Percentiles rank a stretch among this genome's conserved stretches.
phyloP scores from a whole-genome alignment of 2,797 vertebrate genomes.

The Champsocephalus gunnari region DNA sequence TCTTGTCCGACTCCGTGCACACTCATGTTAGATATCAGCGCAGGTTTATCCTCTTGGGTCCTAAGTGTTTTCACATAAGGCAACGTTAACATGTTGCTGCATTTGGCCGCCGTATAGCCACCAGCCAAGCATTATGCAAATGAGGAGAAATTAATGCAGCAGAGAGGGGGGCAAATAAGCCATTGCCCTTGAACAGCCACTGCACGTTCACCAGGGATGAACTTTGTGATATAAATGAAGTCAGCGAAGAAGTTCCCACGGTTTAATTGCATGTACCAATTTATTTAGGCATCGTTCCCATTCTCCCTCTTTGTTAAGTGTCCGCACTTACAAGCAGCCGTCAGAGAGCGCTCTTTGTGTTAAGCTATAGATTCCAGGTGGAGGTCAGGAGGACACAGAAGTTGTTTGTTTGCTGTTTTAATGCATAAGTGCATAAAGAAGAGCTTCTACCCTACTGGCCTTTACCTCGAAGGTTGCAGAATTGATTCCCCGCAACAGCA shows the following conservation, averaged over 20 bases:
- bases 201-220: slow-evolving; percentile 55
- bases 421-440: slow-evolving; percentile 34
- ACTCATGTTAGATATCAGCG: slow-evolving; percentile 40
- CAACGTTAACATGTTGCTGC: slow-evolving; percentile 62
- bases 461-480: slow-evolving; percentile 24
- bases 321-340: slow-evolving; percentile 29
- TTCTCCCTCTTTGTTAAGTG: slow-evolving; percentile 1
- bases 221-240: slow-evolving; percentile 60
- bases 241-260: slow-evolving; percentile 53
- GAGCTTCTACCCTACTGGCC: slow-evolving; percentile 4
- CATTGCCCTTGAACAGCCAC: slow-evolving; percentile 65
- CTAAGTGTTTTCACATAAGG: slow-evolving; percentile 54
- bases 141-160: slow-evolving; percentile 67
- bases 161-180: slow-evolving; percentile 8
- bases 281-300: slow-evolving; percentile 23
- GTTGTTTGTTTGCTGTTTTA: slow-evolving; percentile 29
- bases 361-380: slow-evolving; percentile 17
- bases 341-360: slow-evolving; percentile 12
- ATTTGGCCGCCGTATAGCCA: slow-evolving; percentile 58
- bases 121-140: slow-evolving; percentile 76
- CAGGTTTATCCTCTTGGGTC: slow-evolving; percentile 52
- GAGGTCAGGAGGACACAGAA: slow-evolving; percentile 36
- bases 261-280: slow-evolving; percentile 52
- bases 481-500: slow-evolving; percentile 19
- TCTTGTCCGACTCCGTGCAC: slow-evolving; percentile 43